Percentiles rank a stretch among this genome's conserved stretches.
phyloP scores from a whole-genome alignment of 2,797 vertebrate genomes.

The Sparidentex hasta region DNA sequence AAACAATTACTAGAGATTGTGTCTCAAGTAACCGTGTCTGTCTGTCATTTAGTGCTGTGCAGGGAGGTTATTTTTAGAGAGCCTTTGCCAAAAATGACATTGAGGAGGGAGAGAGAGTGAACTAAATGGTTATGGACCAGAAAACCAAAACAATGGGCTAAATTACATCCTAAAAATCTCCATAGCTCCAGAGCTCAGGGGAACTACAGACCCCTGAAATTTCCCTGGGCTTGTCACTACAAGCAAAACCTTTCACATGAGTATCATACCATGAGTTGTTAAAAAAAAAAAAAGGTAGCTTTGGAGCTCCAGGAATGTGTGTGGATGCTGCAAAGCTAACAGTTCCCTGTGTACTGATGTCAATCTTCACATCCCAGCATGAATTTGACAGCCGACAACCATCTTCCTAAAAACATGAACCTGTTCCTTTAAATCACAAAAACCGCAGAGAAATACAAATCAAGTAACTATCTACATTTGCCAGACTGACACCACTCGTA shows the following conservation, averaged over 20 bases:
- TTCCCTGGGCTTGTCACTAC: not conserved
- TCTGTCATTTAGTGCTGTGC: too few species aligned
- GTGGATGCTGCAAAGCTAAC: not conserved
- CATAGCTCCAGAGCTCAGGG: not conserved
- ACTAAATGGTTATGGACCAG: not conserved
- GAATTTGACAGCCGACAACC: constrained; percentile 3
- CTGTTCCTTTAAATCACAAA: constrained; percentile 44
- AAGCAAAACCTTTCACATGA: not conserved
- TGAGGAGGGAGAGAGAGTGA: not conserved
- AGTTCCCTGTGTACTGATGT: not conserved
- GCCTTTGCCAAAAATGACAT: too few species aligned
- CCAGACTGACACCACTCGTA: constrained; percentile 8
- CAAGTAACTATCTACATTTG: constrained; percentile 3
- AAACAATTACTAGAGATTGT: too few species aligned
- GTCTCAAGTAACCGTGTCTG: too few species aligned
- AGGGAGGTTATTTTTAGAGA: not conserved
- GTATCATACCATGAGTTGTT: not conserved
- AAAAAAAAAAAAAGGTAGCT: not conserved
- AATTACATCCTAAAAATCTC: not conserved
- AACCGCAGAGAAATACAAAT: constrained; percentile 22
- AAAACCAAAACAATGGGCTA: not conserved
- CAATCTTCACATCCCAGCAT: not conserved
- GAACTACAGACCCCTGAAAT: too few species aligned
- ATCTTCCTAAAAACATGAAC: constrained; percentile 1
- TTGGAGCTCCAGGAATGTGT: constrained; percentile 14